Base-by-base conservation (phyloP, 2,797 vertebrate genomes). In the Halcyon leucocephala region DNA sequence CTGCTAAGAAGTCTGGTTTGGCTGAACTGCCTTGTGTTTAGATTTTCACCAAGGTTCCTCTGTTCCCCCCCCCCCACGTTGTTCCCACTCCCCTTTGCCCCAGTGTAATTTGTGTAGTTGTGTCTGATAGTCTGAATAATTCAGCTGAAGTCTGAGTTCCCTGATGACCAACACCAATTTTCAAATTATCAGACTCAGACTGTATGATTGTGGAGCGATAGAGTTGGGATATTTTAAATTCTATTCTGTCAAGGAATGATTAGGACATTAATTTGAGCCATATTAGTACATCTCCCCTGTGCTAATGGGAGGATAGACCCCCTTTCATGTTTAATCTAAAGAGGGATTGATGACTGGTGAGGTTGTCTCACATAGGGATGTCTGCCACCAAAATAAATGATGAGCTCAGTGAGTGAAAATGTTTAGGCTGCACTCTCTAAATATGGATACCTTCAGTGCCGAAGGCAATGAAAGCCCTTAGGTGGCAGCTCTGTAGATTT, bases 401-500 rank as follows among this genome's bases (percentile, higher is more conserved):
- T 94, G 96, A 97, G 92, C 90, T 96, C 64, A 80, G 91, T 67
- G 76, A 96, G 76, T 62, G 82, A 81, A 97, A 97, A 82, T 97
- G 76, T 97, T 97, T 94, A 93, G 94, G 64, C 90, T 97, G 85
- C 85, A 74, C 90, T 94, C 91, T 96, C 76, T 93, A 84, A 96
- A 93, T 84, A 84, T 89, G 93, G 70, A 91, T 96, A 92, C 86
- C 60, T 73, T 97, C 92, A 86, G 85, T 95, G 95, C 96, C 89
- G 64, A 96, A 94, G 97, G 97, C 96, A 96, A 94, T 93, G 89
- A 94, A 96, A 97, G 94, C 97, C 96, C 96, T 97, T 96, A 96
- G 95, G 96, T 97, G 81, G 83, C 29, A 11, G 82, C 95, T 96
- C 89, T 96, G 93, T 97, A 96, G 86, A 77, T 95, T 97, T 94